Base-by-base conservation (phyloP, 2,113 vertebrate genomes). In the Hydropotes inermis region DNA sequence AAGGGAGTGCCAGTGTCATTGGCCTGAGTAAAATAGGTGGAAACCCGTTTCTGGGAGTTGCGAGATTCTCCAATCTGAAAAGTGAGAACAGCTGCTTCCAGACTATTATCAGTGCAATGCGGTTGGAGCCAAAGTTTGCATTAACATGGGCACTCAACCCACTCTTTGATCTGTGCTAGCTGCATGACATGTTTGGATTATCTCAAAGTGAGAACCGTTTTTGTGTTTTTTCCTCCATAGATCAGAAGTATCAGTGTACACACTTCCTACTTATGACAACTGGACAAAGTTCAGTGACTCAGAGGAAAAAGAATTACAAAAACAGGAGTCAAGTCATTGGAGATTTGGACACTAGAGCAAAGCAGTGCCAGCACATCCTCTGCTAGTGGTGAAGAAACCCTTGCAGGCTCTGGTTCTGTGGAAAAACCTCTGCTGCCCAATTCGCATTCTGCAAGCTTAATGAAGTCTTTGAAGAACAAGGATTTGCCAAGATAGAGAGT, bases 141-240 rank as follows among this genome's bases (percentile, higher is more conserved):
- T 50, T 81, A 74, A 50, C n/a, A 6, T 33, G 91, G 81, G 85
- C 33, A 54, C 39, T 55, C 45, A 27, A 30, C 19, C n/a, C 43
- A 58, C 39, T 23, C 94, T 96, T 90, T 91, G 81, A 88, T 97
- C 85, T 85, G 16, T 28, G 74, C 87, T 93, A 85, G 47, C 15
- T 85, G 43, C 70, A 25, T 95, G 91, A 64, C 27, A 70, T 55
- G 30, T 55, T 86, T 52, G 13, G 1, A 16, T 93, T 93, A 94
- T 84, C 86, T 92, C 78, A 92, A 74, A 74, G 67, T 39, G 67
- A 74, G 36, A 39, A 3, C 36, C 67, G 23, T 25, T 9, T 79
- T 58, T 30, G 8, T 3, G 7, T 0, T 5, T 47, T 2, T 91
- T 67, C 11, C 33, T 85, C 67, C 55, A 30, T 60, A 91, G 81